Evolutionary conservation across 2,113 vertebrate genomes (phyloP).

Genomic region (Takifugu bimaculatus): DNA sequence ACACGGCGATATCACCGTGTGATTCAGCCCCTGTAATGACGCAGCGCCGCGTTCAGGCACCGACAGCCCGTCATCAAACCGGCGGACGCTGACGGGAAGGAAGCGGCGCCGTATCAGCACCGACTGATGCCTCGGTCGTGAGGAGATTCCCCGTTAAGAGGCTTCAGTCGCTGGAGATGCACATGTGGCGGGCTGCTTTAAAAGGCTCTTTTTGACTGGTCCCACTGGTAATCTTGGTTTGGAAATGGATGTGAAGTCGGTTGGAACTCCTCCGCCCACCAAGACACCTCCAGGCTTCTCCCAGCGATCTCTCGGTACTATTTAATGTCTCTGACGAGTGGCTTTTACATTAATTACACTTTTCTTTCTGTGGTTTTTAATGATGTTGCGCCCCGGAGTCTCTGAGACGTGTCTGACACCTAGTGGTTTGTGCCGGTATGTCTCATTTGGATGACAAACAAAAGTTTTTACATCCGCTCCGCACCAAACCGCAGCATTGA

Average conservation of each 20-base stretch:
- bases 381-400: background rate
- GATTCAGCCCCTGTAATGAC: constrained; percentile 51
- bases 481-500: background rate
- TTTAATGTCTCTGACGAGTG: background rate
- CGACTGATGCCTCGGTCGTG: no score
- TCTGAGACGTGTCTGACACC: background rate
- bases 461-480: background rate
- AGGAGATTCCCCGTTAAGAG: no score
- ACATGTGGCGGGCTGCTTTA: background rate
- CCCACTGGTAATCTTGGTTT: background rate
- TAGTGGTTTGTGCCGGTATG: background rate
- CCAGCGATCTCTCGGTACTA: background rate
- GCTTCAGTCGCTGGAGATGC: no score
- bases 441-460: background rate
- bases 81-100: background rate
- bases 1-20: constrained; percentile 36
- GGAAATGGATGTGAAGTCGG: background rate
- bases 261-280: background rate
- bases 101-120: no score
- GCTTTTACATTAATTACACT: background rate
- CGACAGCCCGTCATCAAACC: constrained; percentile 21
- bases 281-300: background rate
- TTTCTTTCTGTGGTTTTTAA: background rate
- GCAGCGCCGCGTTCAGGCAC: constrained; percentile 27
- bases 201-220: background rate